Base-by-base conservation (phyloP, 1,140 invertebrate genomes). In the Mya arenaria region DNA sequence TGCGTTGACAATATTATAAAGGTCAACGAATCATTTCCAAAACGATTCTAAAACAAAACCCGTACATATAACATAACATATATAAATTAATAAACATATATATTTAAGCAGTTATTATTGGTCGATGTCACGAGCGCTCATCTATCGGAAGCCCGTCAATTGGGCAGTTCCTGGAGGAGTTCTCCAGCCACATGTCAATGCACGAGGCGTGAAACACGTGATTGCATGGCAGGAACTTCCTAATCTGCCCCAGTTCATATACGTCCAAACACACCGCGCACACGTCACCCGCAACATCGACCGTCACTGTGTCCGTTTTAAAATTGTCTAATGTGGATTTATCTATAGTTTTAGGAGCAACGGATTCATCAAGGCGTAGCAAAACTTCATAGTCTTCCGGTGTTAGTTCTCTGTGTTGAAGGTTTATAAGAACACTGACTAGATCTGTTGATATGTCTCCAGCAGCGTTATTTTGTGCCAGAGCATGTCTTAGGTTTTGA, bases 311-410 rank as follows among this genome's bases (percentile, higher is more conserved):
- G 34, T 90, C 89, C 23, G 89, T 89, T 74, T 85, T 88, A 30
- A 91, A 88, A 17, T 25, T 55, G 30, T 65, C 36, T 4, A 91
- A 37, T 6, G 82, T 52, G 62, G 68, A 79, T 39, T 82, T 56
- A 4, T 85, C 62, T 10, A 91, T 55, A 25, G 90, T 91, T 84
- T 90, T 91, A n/a, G 89, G 87, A 15, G 87, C 85, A 3, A 91
- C 87, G 34, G 80, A 44, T 44, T 91, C 89, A 55, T 91, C 90
- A 1, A 91, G 75, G 25, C 75, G 68, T 6, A 90, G 85, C n/a
- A 91, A 75, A 32, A 88, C 71, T n/a, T 91, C 90, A 72, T 91
- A 91, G 66, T 91, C 90, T 52, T 91, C 89, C 1, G 90, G 90
- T 0, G 89, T 89, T 23, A 91, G 75, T 2, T 91, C 90, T 19